phyloP scores from a whole-genome alignment of 2,888 invertebrate genomes.

The Zeuzera pyrina region DNA sequence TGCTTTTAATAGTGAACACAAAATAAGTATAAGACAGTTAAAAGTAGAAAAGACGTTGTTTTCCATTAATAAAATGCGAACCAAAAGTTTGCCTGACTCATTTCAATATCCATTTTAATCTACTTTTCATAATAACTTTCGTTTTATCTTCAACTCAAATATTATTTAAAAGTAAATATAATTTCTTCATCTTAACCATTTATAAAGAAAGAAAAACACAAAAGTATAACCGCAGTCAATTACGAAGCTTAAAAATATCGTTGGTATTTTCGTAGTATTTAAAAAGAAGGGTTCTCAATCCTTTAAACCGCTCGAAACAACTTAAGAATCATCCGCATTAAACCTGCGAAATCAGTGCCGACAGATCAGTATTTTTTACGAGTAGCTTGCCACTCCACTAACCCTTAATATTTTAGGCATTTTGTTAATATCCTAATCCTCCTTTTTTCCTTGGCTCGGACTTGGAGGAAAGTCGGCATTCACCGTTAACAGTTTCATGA shows the following conservation, averaged over 20 bases:
- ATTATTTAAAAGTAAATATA: conserved; percentile 43
- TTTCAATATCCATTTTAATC: conserved; percentile 38
- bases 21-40: too few relatives aligned
- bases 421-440: conserved; percentile 67
- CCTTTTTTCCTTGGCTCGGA: conserved; percentile 49
- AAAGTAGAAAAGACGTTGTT: too few relatives aligned
- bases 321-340: conserved; percentile 57
- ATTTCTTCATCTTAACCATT: conserved; percentile 36
- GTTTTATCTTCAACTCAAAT: conserved; percentile 38
- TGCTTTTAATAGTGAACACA: too few relatives aligned
- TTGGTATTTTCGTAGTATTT: conserved; percentile 45
- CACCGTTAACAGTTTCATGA: conserved; percentile 72
- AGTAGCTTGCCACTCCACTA: conserved; percentile 57
- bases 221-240: conserved; percentile 48
- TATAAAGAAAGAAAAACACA: conserved; percentile 31
- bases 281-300: conserved; percentile 53
- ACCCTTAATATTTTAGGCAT: conserved; percentile 64
- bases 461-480: conserved; percentile 60
- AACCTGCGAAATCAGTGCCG: conserved; percentile 48
- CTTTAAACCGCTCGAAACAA: conserved; percentile 59
- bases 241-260: conserved; percentile 61
- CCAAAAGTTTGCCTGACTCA: conserved; percentile 21
- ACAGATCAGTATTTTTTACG: conserved; percentile 41
- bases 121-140: conserved; percentile 40
- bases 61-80: conserved; percentile 19